Conservation (phyloP, 2,888 invertebrate genomes). For the Andrena minutula region DNA sequence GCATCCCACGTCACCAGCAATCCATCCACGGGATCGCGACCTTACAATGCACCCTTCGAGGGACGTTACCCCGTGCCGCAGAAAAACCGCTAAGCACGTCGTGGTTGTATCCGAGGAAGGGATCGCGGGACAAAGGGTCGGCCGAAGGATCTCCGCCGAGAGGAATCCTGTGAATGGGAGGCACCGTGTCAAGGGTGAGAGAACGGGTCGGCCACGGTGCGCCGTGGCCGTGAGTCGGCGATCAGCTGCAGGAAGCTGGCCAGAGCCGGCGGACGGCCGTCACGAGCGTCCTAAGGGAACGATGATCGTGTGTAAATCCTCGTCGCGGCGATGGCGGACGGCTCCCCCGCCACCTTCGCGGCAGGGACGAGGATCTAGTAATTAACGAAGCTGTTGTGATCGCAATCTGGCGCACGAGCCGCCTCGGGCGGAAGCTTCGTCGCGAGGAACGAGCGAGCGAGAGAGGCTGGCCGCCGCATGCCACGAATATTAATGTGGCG, state of each 20-base stretch:
- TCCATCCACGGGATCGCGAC: slow-evolving; percentile 16
- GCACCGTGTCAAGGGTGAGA: slow-evolving; percentile 67
- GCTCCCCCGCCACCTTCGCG: slow-evolving; percentile 20
- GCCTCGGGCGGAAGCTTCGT: slow-evolving; percentile 71
- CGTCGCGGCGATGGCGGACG: slow-evolving; percentile 27
- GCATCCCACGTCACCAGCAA: background rate
- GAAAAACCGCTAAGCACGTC: slow-evolving; percentile 40
- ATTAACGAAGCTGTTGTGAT: slow-evolving; percentile 82
- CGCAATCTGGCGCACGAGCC: slow-evolving; percentile 79
- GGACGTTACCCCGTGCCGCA: slow-evolving; percentile 12
- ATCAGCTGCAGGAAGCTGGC: slow-evolving; percentile 49
- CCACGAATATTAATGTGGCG: slow-evolving; percentile 79
- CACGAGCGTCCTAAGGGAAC: slow-evolving; percentile 52
- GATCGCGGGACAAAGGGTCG: slow-evolving; percentile 37
- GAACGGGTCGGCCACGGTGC: slow-evolving; percentile 58
- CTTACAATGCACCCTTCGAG: slow-evolving; percentile 10
- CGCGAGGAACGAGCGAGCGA: slow-evolving; percentile 19
- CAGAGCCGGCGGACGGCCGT: slow-evolving; percentile 40
- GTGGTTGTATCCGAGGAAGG: slow-evolving; percentile 30
- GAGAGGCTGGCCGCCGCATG: slow-evolving; percentile 59
- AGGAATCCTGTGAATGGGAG: slow-evolving; percentile 51
- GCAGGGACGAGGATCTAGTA: slow-evolving; percentile 76
- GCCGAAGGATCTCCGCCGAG: slow-evolving; percentile 11
- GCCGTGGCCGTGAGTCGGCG: slow-evolving; percentile 24
- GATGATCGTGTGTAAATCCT: slow-evolving; percentile 51